These are phyloP conservation scores for Kryptolebias ocellatus DNA, from an alignment of 2,797 vertebrate genomes.

Conservation along the genomic window DNA sequence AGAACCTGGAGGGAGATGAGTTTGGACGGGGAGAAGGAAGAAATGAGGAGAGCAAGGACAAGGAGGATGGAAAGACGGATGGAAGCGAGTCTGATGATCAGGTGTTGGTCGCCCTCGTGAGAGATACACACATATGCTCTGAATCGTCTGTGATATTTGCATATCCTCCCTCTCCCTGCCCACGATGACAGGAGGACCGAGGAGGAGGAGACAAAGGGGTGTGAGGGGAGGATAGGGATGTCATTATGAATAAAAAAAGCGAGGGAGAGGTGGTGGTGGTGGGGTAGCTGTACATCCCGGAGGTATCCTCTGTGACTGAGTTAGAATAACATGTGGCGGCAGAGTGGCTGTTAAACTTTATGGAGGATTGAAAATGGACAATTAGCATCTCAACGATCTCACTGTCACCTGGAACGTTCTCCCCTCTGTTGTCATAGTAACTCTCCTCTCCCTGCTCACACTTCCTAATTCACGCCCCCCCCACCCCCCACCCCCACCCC, in stretches of 20 bases:
- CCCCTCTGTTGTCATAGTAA: slow-evolving; percentile 72
- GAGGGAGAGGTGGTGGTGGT: slow-evolving; percentile 1
- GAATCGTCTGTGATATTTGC: slow-evolving; percentile 67
- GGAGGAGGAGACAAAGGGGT: slow-evolving; percentile 40
- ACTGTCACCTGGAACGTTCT: slow-evolving; percentile 75
- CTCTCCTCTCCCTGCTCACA: slow-evolving; percentile 53
- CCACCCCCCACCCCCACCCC: background rate
- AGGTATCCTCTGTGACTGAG: slow-evolving; percentile 75
- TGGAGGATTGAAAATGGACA: slow-evolving; percentile 87
- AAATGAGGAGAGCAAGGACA: slow-evolving; percentile 43
- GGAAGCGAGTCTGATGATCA: slow-evolving; percentile 66
- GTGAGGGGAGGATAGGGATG: slow-evolving; percentile 48
- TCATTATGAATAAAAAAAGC: slow-evolving; percentile 52
- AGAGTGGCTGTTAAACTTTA: slow-evolving; percentile 84
- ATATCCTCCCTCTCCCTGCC: slow-evolving; percentile 46
- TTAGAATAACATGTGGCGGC: slow-evolving; percentile 79
- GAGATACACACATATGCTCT: slow-evolving; percentile 71
- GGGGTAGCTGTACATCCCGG: slow-evolving; percentile 65
- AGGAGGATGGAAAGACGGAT: slow-evolving; percentile 44
- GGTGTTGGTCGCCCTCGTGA: slow-evolving; percentile 69
- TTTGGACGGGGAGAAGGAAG: slow-evolving; percentile 60
- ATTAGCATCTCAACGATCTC: slow-evolving; percentile 84
- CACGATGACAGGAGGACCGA: slow-evolving; percentile 37
- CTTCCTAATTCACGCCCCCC: slow-evolving; percentile 61
- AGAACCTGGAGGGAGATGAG: slow-evolving; percentile 58